These are phyloP conservation scores for Crypturellus tataupa DNA, from an alignment of 2,797 vertebrate genomes.

Conservation along the genomic window DNA sequence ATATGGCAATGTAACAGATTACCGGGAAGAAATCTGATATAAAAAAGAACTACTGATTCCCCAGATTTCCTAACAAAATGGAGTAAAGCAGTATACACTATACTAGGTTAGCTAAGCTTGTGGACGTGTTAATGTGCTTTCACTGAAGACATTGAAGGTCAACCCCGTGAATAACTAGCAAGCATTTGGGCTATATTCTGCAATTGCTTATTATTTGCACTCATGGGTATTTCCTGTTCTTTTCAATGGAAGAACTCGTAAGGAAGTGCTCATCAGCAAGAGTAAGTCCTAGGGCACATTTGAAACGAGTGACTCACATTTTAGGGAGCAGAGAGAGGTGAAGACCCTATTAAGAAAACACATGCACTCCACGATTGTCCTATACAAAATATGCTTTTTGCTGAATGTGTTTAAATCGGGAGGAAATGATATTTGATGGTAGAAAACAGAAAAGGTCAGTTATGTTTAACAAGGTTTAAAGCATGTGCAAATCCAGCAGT, in stretches of 20 bases:
- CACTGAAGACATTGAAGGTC: background rate
- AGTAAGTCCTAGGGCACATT: background rate
- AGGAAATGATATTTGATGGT: conserved; percentile 47
- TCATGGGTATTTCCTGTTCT: background rate
- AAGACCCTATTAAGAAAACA: background rate
- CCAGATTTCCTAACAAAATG: background rate
- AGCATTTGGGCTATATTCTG: rapidly evolving
- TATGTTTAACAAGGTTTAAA: conserved; percentile 65
- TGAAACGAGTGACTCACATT: background rate
- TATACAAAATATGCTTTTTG: background rate
- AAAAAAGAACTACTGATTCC: background rate
- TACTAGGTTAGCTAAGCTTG: background rate
- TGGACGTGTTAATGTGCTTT: background rate
- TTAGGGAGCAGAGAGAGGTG: background rate
- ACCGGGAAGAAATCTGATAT: background rate
- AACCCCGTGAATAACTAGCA: background rate
- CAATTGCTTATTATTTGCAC: background rate
- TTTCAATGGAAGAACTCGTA: background rate
- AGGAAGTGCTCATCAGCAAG: background rate
- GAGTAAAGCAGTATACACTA: background rate
- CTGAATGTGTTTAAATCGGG: background rate
- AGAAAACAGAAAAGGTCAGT: conserved; percentile 8
- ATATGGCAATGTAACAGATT: background rate
- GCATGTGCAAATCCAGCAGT: background rate
- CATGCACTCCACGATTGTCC: rapidly evolving